These are phyloP conservation scores for Catocala sponsa DNA, from an alignment of 2,888 invertebrate species.

Conservation along the genomic window DNA sequence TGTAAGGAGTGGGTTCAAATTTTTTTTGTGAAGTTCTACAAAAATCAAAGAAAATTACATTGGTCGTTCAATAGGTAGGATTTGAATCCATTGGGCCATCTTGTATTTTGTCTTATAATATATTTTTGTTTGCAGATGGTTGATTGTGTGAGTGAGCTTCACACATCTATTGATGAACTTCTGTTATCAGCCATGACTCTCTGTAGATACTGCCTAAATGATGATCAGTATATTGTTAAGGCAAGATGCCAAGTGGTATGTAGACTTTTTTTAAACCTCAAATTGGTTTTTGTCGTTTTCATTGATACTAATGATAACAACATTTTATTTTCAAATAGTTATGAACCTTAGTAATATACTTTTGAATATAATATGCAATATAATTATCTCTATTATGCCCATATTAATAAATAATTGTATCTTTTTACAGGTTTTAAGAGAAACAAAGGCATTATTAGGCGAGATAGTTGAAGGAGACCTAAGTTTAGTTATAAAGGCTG, in stretches of 20 bases:
- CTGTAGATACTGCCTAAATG: constrained; percentile 73
- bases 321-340: too few species aligned
- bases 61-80: too few species aligned
- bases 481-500: constrained; percentile 81
- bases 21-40: too few species aligned
- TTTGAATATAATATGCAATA: too few species aligned
- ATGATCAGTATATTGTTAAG: constrained; percentile 81
- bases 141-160: constrained; percentile 70
- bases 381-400: too few species aligned
- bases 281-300: too few species aligned
- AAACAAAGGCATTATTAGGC: constrained; percentile 78
- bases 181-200: constrained; percentile 80
- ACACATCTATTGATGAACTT: constrained; percentile 78
- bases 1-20: too few species aligned
- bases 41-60: too few species aligned
- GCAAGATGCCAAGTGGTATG: constrained; percentile 87
- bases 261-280: constrained; percentile 9
- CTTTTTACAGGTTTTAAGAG: constrained; percentile 82
- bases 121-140: constrained; percentile 65
- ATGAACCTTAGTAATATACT: too few species aligned
- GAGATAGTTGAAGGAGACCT: constrained; percentile 78
- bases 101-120: too few species aligned
- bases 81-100: too few species aligned
- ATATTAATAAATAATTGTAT: background rate
- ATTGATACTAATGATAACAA: too few species aligned